Conservation (phyloP, 1,140 invertebrate species). For the Cataglyphis hispanica region DNA sequence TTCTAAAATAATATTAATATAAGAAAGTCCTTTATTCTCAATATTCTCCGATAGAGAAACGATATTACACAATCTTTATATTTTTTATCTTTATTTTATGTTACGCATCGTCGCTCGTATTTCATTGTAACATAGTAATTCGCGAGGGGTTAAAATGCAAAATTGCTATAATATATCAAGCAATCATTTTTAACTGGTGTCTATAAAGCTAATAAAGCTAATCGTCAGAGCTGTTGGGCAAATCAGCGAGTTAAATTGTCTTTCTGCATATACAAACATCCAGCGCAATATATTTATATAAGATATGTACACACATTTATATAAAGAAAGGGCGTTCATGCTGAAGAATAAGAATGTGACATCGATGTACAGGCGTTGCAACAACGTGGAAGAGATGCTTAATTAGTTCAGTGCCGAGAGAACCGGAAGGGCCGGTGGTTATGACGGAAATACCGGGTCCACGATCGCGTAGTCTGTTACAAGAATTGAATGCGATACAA, state of each 20-base stretch:
- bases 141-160: neutral
- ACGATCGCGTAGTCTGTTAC: conserved; percentile 87
- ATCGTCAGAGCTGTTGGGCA: conserved; percentile 50
- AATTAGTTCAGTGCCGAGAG: conserved; percentile 78
- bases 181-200: conserved; percentile 54
- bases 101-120: neutral
- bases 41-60: neutral
- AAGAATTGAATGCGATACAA: conserved; percentile 88
- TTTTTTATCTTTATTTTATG: conserved; percentile 2
- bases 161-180: conserved; percentile 52
- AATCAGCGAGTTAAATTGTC: conserved; percentile 18
- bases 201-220: conserved; percentile 69
- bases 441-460: conserved; percentile 91
- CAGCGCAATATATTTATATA: neutral
- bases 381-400: conserved; percentile 71
- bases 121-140: too few species aligned
- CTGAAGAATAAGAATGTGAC: conserved; percentile 13
- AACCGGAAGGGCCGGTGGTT: conserved; percentile 88
- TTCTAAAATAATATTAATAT: too few species aligned
- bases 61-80: neutral
- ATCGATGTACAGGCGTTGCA: conserved; percentile 30
- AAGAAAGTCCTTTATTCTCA: too few species aligned
- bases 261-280: conserved; percentile 4
- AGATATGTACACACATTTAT: too few species aligned
- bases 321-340: neutral